Conservation (phyloP, 2,113 vertebrate genomes). For the Antechinus stuartii region DNA sequence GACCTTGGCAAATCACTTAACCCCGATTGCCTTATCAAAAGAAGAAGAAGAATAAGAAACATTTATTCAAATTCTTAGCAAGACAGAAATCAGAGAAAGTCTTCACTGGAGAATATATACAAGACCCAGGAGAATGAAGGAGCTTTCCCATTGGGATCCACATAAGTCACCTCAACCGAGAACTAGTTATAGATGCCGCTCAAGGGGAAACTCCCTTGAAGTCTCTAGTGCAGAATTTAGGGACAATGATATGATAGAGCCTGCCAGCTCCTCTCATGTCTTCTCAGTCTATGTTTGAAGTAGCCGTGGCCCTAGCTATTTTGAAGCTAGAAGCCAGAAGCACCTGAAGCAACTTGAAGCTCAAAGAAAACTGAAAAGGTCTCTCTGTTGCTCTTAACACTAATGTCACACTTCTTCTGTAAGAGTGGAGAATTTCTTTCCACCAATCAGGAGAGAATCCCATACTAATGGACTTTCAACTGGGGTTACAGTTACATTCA, state of each 20-base stretch:
- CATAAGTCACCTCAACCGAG: not conserved
- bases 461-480: not conserved
- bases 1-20: no score
- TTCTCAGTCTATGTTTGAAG: not conserved
- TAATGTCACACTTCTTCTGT: not conserved
- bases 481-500: not conserved
- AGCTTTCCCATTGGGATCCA: not conserved
- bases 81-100: not conserved
- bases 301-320: not conserved
- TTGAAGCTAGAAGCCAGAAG: not conserved
- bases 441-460: not conserved
- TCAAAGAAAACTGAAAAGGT: not conserved
- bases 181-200: not conserved
- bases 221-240: not conserved
- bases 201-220: not conserved
- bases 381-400: not conserved
- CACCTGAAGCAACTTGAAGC: not conserved
- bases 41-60: no score
- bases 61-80: not conserved
- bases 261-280: not conserved
- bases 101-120: not conserved
- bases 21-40: no score
- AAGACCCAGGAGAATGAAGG: not conserved
- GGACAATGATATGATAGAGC: not conserved
- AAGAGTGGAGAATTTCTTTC: not conserved